phyloP scores from a whole-genome alignment of 2,113 vertebrate genomes.

The Danionella cerebrum region DNA sequence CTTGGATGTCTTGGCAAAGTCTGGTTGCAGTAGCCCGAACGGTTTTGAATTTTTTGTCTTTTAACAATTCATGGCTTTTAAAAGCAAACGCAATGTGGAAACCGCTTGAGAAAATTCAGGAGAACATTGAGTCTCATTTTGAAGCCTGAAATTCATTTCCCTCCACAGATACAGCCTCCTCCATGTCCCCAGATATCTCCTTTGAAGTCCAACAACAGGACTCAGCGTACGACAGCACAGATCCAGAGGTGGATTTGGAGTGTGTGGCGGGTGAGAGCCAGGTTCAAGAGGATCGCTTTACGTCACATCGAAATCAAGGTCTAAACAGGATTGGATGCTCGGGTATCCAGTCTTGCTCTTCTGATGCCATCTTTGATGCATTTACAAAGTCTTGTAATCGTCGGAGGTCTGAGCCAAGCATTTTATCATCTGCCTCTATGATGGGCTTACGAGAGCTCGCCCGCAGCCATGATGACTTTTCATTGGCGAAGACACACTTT shows the following conservation, averaged over 20 bases:
- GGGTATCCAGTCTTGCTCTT: constrained; percentile 33
- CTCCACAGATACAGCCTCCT: constrained; percentile 58
- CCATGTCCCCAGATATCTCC: not conserved
- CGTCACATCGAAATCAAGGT: not conserved
- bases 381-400: constrained; percentile 57
- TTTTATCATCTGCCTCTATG: constrained; percentile 46
- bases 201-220: constrained; percentile 73
- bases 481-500: constrained; percentile 43
- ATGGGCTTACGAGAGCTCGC: constrained; percentile 58
- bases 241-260: constrained; percentile 71
- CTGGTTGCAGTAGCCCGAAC: too few species aligned
- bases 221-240: constrained; percentile 89
- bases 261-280: not conserved
- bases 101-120: too few species aligned
- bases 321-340: constrained; percentile 11
- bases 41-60: too few species aligned
- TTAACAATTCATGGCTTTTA: too few species aligned
- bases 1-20: too few species aligned
- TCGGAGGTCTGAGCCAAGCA: constrained; percentile 81
- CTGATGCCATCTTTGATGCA: constrained; percentile 48
- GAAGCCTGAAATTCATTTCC: too few species aligned
- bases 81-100: too few species aligned
- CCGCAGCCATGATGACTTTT: constrained; percentile 78
- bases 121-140: too few species aligned
- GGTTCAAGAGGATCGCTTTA: not conserved